Conservation (phyloP, 1,140 invertebrate species). For the Listronotus oregonensis region DNA sequence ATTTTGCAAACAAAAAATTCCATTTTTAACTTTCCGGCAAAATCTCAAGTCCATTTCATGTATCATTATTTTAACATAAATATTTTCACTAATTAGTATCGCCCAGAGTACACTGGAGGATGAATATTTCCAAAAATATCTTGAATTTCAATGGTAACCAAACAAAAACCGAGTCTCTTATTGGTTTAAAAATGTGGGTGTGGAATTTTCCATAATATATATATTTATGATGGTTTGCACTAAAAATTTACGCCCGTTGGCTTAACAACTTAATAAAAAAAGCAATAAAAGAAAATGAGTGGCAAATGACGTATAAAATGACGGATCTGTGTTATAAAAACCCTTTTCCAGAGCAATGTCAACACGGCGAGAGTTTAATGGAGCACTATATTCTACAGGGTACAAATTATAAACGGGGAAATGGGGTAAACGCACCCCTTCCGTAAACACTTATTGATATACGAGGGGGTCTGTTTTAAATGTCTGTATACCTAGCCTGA, state of each 20-base stretch:
- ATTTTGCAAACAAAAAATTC: too few relatives aligned
- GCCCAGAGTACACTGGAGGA: too few relatives aligned
- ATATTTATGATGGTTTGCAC: too few relatives aligned
- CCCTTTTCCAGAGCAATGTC: constrained; percentile 22
- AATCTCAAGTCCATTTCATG: too few relatives aligned
- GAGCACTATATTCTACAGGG: constrained; percentile 16
- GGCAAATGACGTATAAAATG: constrained; percentile 22
- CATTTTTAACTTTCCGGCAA: too few relatives aligned
- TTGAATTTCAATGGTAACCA: too few relatives aligned
- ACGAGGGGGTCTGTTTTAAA: constrained; percentile 19
- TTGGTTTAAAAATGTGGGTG: too few relatives aligned
- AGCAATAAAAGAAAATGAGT: constrained; percentile 10
- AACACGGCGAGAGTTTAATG: constrained; percentile 28
- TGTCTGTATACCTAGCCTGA: constrained; percentile 17
- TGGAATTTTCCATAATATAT: too few relatives aligned
- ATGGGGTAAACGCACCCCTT: constrained; percentile 33
- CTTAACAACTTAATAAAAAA: constrained; percentile 7
- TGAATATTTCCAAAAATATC: too few relatives aligned
- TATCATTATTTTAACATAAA: too few relatives aligned
- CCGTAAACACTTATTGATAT: constrained; percentile 34
- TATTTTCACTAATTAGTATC: too few relatives aligned
- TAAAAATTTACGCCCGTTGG: background rate
- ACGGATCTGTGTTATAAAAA: constrained; percentile 18
- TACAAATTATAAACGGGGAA: constrained; percentile 30
- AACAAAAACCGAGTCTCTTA: too few relatives aligned